Base-by-base conservation (phyloP, 1,140 invertebrate genomes). In the Formica exsecta region DNA sequence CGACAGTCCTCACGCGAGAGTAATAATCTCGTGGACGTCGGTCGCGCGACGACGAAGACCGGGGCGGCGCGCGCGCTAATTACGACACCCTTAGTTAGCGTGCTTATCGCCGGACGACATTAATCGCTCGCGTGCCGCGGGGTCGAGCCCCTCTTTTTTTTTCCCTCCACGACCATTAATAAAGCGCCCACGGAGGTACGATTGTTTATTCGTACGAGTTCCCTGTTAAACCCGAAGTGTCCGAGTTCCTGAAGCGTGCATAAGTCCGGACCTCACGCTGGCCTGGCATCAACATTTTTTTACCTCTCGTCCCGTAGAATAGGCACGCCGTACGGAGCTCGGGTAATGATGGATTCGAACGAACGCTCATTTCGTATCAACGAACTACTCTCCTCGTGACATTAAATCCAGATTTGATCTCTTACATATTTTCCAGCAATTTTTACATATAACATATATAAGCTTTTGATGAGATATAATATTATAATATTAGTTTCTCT, bases 231-330 rank as follows among this genome's bases (percentile, higher is more conserved):
- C 89, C 84, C 81, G 44, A 91, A 92, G 90, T 92, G 87, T 91
- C 89, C 89, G 89, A 81, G 91, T 92, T 91, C 86, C 79, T 86
- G 88, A 90, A 92, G 87, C 91, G 91, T 89, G 91, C 92, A 91
- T 86, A 85, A 92, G 77, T 79, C 73, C 83, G 25, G 92, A 93
- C 92, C 92, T 88, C 92, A 92, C 92, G 92, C 92, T 93, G 92
- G 73, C 89, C 91, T 89, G 88, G 86, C 90, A 91, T 92, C 90
- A 85, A 74, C 70, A 92, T 90, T 90, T 93, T 93, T 93, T 93
- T 92, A 91, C 87, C 62, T 74, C 64, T 74, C 64, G 87, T 77
- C 86, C 86, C 57, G 48, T 74, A 79, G 90, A 92, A 92, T 92
- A 91, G 92, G 84, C 90, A 89, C 87, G 86, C 88, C 81, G 86